A percentile compares a stretch with the other conserved stretches of the same genome.
phyloP scores from a whole-genome alignment of 2,797 vertebrate species.

The Poecilia velifera region DNA sequence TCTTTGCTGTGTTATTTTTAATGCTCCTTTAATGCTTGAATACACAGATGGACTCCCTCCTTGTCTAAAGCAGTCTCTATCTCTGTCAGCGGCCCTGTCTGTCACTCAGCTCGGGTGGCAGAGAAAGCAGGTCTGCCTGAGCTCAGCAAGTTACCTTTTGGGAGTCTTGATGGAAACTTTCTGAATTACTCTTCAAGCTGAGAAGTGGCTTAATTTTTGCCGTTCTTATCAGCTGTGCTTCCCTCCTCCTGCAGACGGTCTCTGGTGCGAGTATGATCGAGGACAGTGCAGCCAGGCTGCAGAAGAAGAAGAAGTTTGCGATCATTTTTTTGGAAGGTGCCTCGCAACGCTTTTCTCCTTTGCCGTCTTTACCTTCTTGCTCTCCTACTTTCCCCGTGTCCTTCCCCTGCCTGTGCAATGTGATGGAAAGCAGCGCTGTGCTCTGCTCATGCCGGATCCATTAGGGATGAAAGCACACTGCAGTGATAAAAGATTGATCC shows the following conservation, averaged over 20 bases:
- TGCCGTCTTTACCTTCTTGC: constrained; percentile 33
- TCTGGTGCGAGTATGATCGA: constrained; percentile 54
- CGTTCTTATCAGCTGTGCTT: constrained; percentile 51
- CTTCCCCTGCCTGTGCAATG: constrained; percentile 61
- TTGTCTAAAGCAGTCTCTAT: constrained; percentile 34
- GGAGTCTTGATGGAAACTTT: constrained; percentile 60
- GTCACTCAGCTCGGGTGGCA: constrained; percentile 37
- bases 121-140: constrained; percentile 37
- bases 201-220: constrained; percentile 62
- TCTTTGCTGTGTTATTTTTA: constrained; percentile 65
- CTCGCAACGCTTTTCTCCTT: constrained; percentile 30
- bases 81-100: constrained; percentile 29
- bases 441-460: constrained; percentile 71
- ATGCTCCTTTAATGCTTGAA: constrained; percentile 58
- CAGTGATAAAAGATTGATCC: constrained; percentile 80
- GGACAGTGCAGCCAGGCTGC: constrained; percentile 33
- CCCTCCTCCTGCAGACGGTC: constrained; percentile 46
- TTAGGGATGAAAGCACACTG: constrained; percentile 75
- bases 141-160: constrained; percentile 38
- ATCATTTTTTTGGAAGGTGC: constrained; percentile 30
- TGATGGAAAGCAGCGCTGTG: constrained; percentile 66
- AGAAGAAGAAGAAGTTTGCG: constrained; percentile 61
- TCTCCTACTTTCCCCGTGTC: constrained; percentile 45
- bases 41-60: constrained; percentile 57
- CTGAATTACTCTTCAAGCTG: constrained; percentile 56